These are phyloP conservation scores for Atrichornis clamosus DNA, from an alignment of 2,113 vertebrate genomes.

Conservation along the genomic window DNA sequence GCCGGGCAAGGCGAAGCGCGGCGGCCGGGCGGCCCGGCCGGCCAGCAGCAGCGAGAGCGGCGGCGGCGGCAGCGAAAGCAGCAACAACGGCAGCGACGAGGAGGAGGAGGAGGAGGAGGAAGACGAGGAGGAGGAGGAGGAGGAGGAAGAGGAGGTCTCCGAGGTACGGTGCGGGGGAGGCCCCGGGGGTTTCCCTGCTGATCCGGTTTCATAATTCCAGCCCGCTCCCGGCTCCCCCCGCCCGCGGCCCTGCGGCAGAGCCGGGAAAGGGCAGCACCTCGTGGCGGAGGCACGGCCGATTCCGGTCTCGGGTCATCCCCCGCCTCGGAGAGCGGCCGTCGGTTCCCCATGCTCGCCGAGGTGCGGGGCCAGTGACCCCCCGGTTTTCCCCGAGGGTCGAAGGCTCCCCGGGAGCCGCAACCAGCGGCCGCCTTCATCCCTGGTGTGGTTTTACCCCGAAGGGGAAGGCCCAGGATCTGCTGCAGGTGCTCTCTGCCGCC, in stretches of 20 bases:
- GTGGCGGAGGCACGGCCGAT: neutral
- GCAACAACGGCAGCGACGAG: slow-evolving; percentile 65
- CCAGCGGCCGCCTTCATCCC: too few species aligned
- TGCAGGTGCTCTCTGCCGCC: neutral
- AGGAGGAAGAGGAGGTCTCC: slow-evolving; percentile 71
- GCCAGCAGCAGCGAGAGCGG: slow-evolving; percentile 59
- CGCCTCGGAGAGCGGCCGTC: neutral
- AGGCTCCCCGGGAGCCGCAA: neutral
- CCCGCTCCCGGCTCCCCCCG: neutral
- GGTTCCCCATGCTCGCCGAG: too few species aligned
- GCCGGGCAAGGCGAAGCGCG: slow-evolving; percentile 56
- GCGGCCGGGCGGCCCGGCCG: slow-evolving; percentile 60
- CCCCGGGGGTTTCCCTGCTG: neutral
- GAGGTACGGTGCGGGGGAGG: slow-evolving; percentile 59
- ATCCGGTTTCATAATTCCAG: neutral
- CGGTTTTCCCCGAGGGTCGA: neutral
- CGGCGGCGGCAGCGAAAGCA: slow-evolving; percentile 61
- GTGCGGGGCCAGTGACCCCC: neutral
- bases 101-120: slow-evolving; percentile 64
- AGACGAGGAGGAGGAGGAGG: neutral
- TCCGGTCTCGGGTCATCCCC: neutral
- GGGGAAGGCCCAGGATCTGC: neutral
- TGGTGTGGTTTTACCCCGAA: neutral
- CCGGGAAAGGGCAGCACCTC: neutral
- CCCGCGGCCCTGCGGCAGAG: neutral